Evolutionary conservation across 2,113 vertebrate genomes (phyloP), one percentile per base, ranked within the genome.

Genomic region (Hyperoodon ampullatus): DNA sequence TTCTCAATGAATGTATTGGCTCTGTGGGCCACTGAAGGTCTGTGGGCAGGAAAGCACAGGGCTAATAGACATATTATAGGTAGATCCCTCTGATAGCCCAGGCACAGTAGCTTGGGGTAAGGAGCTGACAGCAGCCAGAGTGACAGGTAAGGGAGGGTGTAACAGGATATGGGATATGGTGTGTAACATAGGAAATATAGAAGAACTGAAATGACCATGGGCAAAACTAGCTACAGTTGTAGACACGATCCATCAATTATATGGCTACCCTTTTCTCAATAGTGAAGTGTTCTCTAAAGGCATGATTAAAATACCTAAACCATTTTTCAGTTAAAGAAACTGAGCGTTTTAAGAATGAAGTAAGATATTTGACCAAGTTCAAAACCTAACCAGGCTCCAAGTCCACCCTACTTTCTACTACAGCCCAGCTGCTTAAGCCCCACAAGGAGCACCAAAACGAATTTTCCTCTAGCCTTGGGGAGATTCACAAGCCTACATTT

Each of bases 401-500:
- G 11, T 44, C 53, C 30, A 72, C 60, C n/a, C 61, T 95, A 74
- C 19, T 84, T 80, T 82, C 23, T 18, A 3, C 2, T 19, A 8
- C 1, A 53, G 50, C 21, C 71, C 55, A 55, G 8, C 58, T 81
- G 19, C 15, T 15, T 74, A 93, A 90, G 11, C 33, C 30, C 35
- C 53, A 7, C 1, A 0, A 63, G 61, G n/a, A 72, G 6, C 60
- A 95, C 72, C 14, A 55, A 92, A 92, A 58, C 39, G 88, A 94
- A 82, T 78, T 91, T 88, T 70, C 42, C 12, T 28, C 28, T 68
- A 44, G 77, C 61, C 28, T 74, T 70, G 61, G 86, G 93, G 30
- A 88, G 50, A 94, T 58, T 94, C 66, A 85, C 53, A 92, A 92
- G 72, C 68, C 74, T 70, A 83, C 18, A 28, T 95, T 95, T 95